phyloP scores from a whole-genome alignment of 2,797 vertebrate genomes.

The Aulostomus chinensis region DNA sequence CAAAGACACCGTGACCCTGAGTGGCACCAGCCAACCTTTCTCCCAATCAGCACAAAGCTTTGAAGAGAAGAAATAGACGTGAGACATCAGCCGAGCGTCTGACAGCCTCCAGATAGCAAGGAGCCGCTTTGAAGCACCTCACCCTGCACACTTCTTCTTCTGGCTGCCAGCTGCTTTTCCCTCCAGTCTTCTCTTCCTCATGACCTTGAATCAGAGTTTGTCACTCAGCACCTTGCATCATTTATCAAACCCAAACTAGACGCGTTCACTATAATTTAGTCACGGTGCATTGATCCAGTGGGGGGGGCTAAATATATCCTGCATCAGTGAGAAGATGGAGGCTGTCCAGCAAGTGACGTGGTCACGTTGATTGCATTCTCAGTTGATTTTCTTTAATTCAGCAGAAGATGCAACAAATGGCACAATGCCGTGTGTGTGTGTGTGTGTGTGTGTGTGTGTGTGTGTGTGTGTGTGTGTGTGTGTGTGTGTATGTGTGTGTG shows the following conservation, averaged over 20 bases:
- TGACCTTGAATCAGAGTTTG: constrained; percentile 5
- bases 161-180: constrained; percentile 28
- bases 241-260: too few species aligned
- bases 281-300: too few species aligned
- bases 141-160: constrained; percentile 47
- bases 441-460: constrained; percentile 13
- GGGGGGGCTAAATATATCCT: too few species aligned
- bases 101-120: constrained; percentile 22
- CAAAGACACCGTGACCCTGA: constrained; percentile 65
- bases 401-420: constrained; percentile 48
- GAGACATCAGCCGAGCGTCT: constrained; percentile 48
- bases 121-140: constrained; percentile 36
- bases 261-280: too few species aligned
- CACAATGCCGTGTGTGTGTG: constrained; percentile 24
- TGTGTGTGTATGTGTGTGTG: constrained; percentile 1
- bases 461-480: constrained; percentile 15
- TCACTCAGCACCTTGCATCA: not conserved
- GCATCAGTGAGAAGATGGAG: constrained; percentile 26
- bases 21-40: constrained; percentile 58
- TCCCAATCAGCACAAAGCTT: constrained; percentile 64
- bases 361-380: constrained; percentile 38
- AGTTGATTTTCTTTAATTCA: constrained; percentile 46
- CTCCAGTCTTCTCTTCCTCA: constrained; percentile 23
- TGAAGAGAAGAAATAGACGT: constrained; percentile 54
- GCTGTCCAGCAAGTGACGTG: constrained; percentile 45